Evolutionary conservation across 92 coral and sea anemone genomes (phyloP), one percentile per base, ranked within the genome.

Genomic region (Epizoanthus ramosus): DNA sequence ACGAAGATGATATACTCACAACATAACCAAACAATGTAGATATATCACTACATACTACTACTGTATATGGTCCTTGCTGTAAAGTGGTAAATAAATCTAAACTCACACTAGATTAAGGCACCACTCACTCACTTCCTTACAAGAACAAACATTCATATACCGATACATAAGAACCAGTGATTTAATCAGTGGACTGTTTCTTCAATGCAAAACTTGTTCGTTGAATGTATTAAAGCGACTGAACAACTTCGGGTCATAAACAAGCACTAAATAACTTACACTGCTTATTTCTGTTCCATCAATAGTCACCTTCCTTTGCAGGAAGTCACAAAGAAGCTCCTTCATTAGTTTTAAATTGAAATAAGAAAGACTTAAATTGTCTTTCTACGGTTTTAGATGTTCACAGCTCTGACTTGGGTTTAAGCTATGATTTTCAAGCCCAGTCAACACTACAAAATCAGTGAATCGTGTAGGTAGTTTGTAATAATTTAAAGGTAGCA

Each of bases 251-350:
- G 18, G 6, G 7, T 24, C 35, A 52, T 15, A 52, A 54, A 73
- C 22, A 73, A 24, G 53, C 63, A 84, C 45, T 21, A 14, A 25
- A 53, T 24, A 50, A 85, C 92, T 83, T 86, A 91, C 92, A 83
- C 87, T 58, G 5, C 15, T 47, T 13, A 86, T 39, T 59, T 61
- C 83, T 41, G 72, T 66, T 33, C 92, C 95, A 89, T 91, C 69
- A 18, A 91, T 68, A 16, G 85, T 79, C 54, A 91, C 73, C 74
- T 68, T 87, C 57, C 33, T 83, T 66, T 73, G 35, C 13, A 71
- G 74, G 60, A 71, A 79, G 63, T 89, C 92, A 83, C 79, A 91
- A 22, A 91, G 71, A 33, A 91, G 13, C 79, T 91, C 92, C 57
- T 74, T 89, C 92, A 91, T 91, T 80, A 69, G 41, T 1, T 8